Evolutionary conservation across 1,140 invertebrate genomes (phyloP).

Genomic region (Meloidogyne floridensis): DNA sequence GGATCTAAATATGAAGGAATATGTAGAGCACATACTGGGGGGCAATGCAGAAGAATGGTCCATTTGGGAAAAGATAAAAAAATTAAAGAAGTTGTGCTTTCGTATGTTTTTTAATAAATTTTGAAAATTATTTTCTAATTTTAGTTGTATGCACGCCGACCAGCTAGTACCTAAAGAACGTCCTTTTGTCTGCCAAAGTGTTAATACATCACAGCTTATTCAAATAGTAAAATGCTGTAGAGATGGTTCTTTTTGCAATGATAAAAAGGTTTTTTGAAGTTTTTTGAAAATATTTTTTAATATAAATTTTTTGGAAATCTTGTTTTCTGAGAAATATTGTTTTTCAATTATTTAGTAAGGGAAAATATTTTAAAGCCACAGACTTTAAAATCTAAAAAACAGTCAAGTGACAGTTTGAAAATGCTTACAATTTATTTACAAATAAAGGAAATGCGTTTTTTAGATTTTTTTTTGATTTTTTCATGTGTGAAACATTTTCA

Average conservation of each 20-base stretch:
- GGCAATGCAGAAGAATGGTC: slow-evolving; percentile 23
- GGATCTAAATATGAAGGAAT: slow-evolving; percentile 29
- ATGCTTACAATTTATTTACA: too few relatives aligned
- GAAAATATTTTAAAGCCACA: too few relatives aligned
- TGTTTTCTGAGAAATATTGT: too few relatives aligned
- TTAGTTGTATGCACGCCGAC: slow-evolving; percentile 15
- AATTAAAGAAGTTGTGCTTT: slow-evolving; percentile 30
- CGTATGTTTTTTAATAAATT: slow-evolving; percentile 36
- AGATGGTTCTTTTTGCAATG: slow-evolving; percentile 47
- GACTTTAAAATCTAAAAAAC: too few relatives aligned
- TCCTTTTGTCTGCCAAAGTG: slow-evolving; percentile 49
- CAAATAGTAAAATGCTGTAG: slow-evolving; percentile 42
- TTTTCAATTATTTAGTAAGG: too few relatives aligned
- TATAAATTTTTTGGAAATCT: background rate
- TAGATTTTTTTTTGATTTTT: too few relatives aligned
- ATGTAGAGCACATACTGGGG: slow-evolving; percentile 27
- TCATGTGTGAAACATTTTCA: too few relatives aligned
- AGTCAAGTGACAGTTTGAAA: too few relatives aligned
- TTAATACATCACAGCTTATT: slow-evolving; percentile 1
- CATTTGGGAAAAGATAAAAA: slow-evolving; percentile 8
- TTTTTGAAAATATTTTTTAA: slow-evolving; percentile 7
- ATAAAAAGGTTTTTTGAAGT: slow-evolving; percentile 41
- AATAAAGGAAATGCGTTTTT: too few relatives aligned
- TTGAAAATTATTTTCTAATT: slow-evolving; percentile 10
- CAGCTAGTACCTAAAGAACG: slow-evolving; percentile 41